Conservation (phyloP, 2,888 invertebrate genomes). For the Cenopis cana region DNA sequence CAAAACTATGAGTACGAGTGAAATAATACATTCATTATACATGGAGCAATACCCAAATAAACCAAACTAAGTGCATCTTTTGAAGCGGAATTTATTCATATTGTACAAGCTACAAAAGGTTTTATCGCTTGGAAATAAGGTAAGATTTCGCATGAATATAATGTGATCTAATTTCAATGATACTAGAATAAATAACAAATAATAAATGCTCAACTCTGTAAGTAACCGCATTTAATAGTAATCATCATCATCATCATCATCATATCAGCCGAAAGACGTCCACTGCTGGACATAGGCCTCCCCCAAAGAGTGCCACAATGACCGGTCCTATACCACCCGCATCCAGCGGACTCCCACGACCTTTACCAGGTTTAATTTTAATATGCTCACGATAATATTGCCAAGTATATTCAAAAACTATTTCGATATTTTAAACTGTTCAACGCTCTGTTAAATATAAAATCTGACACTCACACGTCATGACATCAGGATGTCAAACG, state of each 20-base stretch:
- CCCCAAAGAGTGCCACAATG: too few relatives aligned
- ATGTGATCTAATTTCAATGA: neutral
- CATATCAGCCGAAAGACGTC: too few relatives aligned
- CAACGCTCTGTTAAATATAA: too few relatives aligned
- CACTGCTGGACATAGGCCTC: too few relatives aligned
- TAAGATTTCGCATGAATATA: neutral
- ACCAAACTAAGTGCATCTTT: constrained; percentile 23
- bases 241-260: too few relatives aligned
- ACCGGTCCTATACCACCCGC: too few relatives aligned
- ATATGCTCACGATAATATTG: neutral
- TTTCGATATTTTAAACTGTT: neutral
- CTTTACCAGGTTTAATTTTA: too few relatives aligned
- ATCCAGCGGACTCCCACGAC: too few relatives aligned
- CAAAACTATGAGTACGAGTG: constrained; percentile 31
- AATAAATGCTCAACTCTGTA: constrained; percentile 60
- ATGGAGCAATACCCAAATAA: constrained; percentile 9
- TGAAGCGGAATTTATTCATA: constrained; percentile 16
- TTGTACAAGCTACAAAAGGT: constrained; percentile 5
- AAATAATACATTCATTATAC: constrained; percentile 33
- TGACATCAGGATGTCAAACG: too few relatives aligned
- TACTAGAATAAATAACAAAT: constrained; percentile 46
- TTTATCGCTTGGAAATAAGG: constrained; percentile 1
- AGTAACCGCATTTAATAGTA: constrained; percentile 11
- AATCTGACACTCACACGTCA: too few relatives aligned
- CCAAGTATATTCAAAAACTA: too few relatives aligned